Evolutionary conservation across 2,888 invertebrate genomes (phyloP), one percentile per base, ranked within the genome.

Genomic region (Cremastobaeus sp.): DNA sequence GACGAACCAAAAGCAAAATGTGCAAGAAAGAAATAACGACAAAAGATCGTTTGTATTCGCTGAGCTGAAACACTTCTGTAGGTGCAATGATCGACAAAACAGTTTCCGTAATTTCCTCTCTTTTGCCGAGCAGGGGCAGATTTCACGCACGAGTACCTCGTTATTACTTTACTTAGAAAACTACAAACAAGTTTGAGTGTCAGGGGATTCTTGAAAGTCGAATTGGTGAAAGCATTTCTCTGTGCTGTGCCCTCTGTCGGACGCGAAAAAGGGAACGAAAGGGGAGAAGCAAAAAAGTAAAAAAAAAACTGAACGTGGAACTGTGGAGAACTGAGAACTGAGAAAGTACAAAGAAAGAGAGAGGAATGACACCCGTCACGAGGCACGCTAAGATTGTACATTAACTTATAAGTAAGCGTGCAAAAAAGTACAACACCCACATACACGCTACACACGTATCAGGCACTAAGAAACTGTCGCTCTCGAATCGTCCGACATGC

Each of bases 81-180:
- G 37, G 52, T 48, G 48, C 32, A 18, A 32, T 15, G 32, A 30
- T 48, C 32, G 32, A 18, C 32, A 48, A 32, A 45, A 28, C 3
- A 3, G 37, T 3, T 20, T 11, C 41, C 41, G 3, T 41, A 21
- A 11, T 21, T 41, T 18, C 21, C 18, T 32, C 34, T 21, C 11
- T 15, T 14, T 37, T n/a, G 6, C 21, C 0, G 14, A 9, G 9
- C 8, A 30, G 18, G 34, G 17, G 11, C 11, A 14, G 18, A 52
- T 21, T 32, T 50, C 52, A 17, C 62, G 39, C 39, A 47, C 60
- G 41, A 34, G 50, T 50, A 52, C 34, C 43, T 62, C 43, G 50
- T 62, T 50, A 62, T 62, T 50, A 62, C 62, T 62, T 62, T 34
- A 32, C 34, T 32, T 43, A 59, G 45, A 37, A 17, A 50, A 50